phyloP scores from a whole-genome alignment of 2,888 invertebrate species.

The Ecliptopera silaceata region DNA sequence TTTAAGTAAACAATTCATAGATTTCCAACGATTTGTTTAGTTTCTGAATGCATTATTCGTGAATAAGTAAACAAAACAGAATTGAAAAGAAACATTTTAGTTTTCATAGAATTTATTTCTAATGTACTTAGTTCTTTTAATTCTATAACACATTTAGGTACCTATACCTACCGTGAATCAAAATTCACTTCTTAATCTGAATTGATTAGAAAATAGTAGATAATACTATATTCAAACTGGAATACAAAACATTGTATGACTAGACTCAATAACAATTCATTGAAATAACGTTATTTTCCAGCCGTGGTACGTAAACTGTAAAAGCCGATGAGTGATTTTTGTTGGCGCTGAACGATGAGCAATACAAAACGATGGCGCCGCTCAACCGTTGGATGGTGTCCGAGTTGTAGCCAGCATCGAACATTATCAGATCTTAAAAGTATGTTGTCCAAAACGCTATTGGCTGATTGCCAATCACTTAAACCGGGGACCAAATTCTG shows the following conservation, averaged over 20 bases:
- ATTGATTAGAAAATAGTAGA: too few species aligned
- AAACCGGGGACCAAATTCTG: constrained; percentile 21
- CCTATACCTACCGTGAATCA: too few species aligned
- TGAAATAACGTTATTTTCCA: not conserved
- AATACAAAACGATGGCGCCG: not conserved
- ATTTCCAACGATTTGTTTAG: too few species aligned
- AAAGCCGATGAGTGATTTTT: not conserved
- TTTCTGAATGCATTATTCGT: too few species aligned
- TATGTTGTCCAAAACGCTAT: not conserved
- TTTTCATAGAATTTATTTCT: too few species aligned
- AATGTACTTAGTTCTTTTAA: too few species aligned
- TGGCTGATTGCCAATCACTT: constrained; percentile 47
- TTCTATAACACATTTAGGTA: too few species aligned
- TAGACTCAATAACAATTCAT: not conserved
- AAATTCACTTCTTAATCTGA: too few species aligned
- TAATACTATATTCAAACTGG: too few species aligned
- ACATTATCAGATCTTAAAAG: not conserved
- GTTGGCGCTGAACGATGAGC: not conserved
- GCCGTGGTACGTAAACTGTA: not conserved
- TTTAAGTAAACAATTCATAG: too few species aligned
- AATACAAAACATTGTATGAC: not conserved
- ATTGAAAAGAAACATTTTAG: too few species aligned
- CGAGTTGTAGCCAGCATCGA: not conserved
- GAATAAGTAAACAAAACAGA: too few species aligned
- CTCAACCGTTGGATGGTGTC: not conserved